Evolutionary conservation across 2,797 vertebrate species (phyloP), one percentile per base, ranked within the genome.

Genomic region (Poecilia picta): DNA sequence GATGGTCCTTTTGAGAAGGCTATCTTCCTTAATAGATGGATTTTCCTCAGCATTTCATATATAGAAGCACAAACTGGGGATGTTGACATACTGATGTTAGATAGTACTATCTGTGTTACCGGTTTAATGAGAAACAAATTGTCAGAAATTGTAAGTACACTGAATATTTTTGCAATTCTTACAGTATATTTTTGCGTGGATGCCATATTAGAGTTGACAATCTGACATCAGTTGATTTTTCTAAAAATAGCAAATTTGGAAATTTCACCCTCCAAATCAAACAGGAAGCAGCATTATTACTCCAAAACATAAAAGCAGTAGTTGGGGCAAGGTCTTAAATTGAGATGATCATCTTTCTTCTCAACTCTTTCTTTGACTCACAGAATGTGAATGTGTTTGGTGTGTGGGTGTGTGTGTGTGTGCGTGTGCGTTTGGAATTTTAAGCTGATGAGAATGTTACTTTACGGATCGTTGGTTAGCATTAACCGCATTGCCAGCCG

Each of bases 401-500:
- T 66, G 16, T 64, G 16, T 66, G 62, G 39, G 18, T 3, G 8
- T 16, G 13, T 5, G 55, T 5, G 12, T 0, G 4, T 28, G n/a
- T 31, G 28, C 6, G 6, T 33, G 59, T 18, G 6, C 8, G 15
- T 20, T 74, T 57, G 41, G 25, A 76, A 77, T 80, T 74, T 68
- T 84, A 62, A 87, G 23, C 31, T 76, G 57, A 83, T 87, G 77
- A 84, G 71, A 83, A 84, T 66, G 81, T 74, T 82, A 81, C 85
- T 83, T 75, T 45, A 64, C 73, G 86, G 78, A 80, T 89, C 84
- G 83, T 89, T 85, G 85, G 79, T 78, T 87, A 49, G 75, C 64
- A 64, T 71, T 85, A 76, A 86, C 64, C 87, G 89, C 83, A 87
- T 81, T 85, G 88, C 79, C 68, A 83, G 71, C 78, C 85, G 87